These are phyloP conservation scores for Passerina amoena DNA, from an alignment of 2,113 vertebrate genomes.

Conservation along the genomic window DNA sequence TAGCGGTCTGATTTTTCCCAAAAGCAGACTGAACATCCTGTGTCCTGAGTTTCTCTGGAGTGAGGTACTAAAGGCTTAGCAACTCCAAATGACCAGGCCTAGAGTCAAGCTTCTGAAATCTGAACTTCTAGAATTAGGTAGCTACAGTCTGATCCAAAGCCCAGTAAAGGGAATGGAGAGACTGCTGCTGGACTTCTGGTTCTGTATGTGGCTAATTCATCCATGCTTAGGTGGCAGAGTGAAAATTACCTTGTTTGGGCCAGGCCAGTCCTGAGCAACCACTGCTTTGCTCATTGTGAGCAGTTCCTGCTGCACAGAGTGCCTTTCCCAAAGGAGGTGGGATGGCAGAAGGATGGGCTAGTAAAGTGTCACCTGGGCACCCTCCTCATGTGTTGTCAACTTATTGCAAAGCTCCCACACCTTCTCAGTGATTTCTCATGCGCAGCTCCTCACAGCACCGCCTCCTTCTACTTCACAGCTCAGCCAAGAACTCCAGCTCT, in stretches of 20 bases:
- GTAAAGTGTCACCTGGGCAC: not conserved
- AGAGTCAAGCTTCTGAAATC: not conserved
- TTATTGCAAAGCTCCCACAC: too few species aligned
- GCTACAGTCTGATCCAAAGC: not conserved
- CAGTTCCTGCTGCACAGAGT: not conserved
- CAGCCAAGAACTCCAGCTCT: too few species aligned
- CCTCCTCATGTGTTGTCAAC: not conserved
- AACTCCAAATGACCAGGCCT: not conserved
- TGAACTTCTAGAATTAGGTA: not conserved
- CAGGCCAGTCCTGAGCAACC: not conserved
- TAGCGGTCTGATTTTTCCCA: not conserved
- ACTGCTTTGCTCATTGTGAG: fast-evolving
- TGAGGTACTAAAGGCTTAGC: not conserved
- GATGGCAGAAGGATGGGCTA: not conserved
- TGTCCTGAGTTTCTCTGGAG: not conserved
- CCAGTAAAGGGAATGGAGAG: not conserved
- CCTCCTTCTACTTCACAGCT: too few species aligned
- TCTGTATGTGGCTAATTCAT: not conserved
- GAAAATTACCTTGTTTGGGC: not conserved
- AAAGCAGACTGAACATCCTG: not conserved
- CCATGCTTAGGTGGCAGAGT: not conserved
- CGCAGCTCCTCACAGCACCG: too few species aligned
- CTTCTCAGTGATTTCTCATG: too few species aligned
- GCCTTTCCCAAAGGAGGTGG: not conserved
- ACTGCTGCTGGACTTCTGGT: not conserved